A percentile compares a stretch with the other conserved stretches of the same genome.
Evolutionary conservation across 2,113 vertebrate genomes (phyloP).

Genomic region (Trogon melanurus): DNA sequence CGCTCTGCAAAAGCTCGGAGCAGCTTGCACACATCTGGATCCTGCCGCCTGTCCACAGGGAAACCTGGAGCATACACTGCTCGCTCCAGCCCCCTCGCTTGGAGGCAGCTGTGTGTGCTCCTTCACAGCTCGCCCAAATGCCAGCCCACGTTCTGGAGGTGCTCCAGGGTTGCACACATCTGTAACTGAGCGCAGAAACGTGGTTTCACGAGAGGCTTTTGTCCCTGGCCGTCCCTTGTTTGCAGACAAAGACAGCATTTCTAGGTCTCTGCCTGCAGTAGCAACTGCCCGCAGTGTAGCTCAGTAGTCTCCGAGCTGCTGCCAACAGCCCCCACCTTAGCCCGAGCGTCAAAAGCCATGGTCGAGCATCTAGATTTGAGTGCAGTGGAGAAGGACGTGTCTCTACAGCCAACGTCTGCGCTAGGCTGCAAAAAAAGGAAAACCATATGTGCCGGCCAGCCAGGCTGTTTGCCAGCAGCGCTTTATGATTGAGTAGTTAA

Average conservation of each 20-base stretch:
- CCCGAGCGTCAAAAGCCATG: rapidly evolving
- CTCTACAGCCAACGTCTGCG: background rate
- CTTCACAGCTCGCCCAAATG: background rate
- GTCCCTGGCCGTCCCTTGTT: background rate
- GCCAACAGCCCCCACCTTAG: background rate
- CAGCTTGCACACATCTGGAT: slow-evolving; percentile 5
- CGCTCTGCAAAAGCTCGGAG: background rate
- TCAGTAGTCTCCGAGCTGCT: background rate
- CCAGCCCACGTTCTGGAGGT: background rate
- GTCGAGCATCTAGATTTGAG: background rate
- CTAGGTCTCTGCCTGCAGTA: background rate
- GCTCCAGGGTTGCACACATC: background rate
- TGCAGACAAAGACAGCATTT: background rate
- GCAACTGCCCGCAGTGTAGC: rapidly evolving
- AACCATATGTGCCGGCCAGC: rapidly evolving
- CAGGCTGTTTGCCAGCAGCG: background rate
- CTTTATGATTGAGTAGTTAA: background rate
- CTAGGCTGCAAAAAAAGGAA: background rate
- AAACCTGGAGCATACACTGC: background rate
- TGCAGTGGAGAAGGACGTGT: background rate
- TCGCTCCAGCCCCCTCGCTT: background rate
- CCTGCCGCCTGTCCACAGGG: background rate
- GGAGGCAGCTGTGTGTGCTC: background rate
- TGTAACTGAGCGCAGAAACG: background rate
- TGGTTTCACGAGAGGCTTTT: background rate